phyloP scores from a whole-genome alignment of 2,797 vertebrate genomes.

The Austrolebias charrua region DNA sequence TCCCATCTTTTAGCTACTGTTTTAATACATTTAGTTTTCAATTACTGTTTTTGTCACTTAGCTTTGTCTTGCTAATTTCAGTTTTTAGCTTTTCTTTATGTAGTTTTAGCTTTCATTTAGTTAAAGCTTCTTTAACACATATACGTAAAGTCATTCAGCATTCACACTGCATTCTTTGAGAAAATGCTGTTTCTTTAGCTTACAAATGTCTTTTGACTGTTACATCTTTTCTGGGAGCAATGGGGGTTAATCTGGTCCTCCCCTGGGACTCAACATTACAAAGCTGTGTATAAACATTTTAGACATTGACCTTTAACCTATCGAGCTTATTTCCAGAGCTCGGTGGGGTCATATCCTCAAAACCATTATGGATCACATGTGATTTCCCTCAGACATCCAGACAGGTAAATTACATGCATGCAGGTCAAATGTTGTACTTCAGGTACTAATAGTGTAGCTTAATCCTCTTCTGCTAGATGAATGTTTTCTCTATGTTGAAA shows the following conservation, averaged over 20 bases:
- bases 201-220: background rate
- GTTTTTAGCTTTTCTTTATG: no score
- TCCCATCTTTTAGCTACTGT: no score
- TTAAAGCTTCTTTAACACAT: no score
- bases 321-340: conserved; percentile 30
- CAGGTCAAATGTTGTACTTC: conserved; percentile 1
- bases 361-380: conserved; percentile 54
- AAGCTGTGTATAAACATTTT: conserved; percentile 68
- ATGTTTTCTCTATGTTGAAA: conserved; percentile 1
- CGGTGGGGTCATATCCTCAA: conserved; percentile 40
- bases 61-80: no score
- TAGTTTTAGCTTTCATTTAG: no score
- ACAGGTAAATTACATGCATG: conserved; percentile 41
- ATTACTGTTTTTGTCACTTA: no score
- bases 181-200: background rate
- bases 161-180: background rate
- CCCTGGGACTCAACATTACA: conserved; percentile 55
- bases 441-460: background rate
- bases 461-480: conserved; percentile 31
- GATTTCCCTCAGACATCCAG: conserved; percentile 36
- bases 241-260: conserved; percentile 49
- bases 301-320: conserved; percentile 70
- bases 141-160: no score
- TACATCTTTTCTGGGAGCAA: conserved; percentile 30
- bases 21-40: no score